Evolutionary conservation across 2,888 invertebrate species (phyloP).

Genomic region (Philereme transversata): DNA sequence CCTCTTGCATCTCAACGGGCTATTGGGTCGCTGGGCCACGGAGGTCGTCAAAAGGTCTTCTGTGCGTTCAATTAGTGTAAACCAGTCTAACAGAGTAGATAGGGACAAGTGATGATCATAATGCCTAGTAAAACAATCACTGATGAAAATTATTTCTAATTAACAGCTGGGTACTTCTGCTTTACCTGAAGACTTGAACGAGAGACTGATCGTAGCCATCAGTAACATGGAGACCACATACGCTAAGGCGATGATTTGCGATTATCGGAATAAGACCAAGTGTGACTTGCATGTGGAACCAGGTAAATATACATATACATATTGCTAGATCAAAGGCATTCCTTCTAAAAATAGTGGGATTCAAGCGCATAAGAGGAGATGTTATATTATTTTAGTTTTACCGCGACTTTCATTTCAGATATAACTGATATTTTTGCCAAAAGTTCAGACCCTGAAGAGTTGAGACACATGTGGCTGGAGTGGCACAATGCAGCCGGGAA

Average conservation of each 20-base stretch:
- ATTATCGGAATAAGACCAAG: slow-evolving; percentile 84
- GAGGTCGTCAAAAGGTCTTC: too few species aligned
- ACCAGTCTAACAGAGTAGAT: too few species aligned
- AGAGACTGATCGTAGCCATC: slow-evolving; percentile 84
- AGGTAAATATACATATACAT: slow-evolving; percentile 65
- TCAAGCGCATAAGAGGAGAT: too few species aligned
- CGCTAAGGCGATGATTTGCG: slow-evolving; percentile 90
- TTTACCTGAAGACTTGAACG: slow-evolving; percentile 87
- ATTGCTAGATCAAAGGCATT: too few species aligned
- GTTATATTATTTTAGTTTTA: neutral
- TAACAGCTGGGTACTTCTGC: slow-evolving; percentile 86
- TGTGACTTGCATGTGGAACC: slow-evolving; percentile 90
- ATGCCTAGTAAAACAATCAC: neutral
- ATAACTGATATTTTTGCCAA: slow-evolving; percentile 87
- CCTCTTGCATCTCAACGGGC: too few species aligned
- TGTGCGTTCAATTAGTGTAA: too few species aligned
- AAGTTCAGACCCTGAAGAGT: slow-evolving; percentile 89
- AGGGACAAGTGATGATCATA: too few species aligned
- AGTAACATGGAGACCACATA: slow-evolving; percentile 90
- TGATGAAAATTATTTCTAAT: neutral
- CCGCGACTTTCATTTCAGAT: slow-evolving; percentile 66
- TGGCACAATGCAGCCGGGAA: slow-evolving; percentile 91
- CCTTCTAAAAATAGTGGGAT: too few species aligned
- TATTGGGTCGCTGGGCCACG: too few species aligned
- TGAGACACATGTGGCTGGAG: slow-evolving; percentile 90